A percentile compares a stretch with the other conserved stretches of the same genome.
These are phyloP conservation scores for Thereva unica DNA, from an alignment of 2,888 invertebrate genomes.

Conservation along the genomic window DNA sequence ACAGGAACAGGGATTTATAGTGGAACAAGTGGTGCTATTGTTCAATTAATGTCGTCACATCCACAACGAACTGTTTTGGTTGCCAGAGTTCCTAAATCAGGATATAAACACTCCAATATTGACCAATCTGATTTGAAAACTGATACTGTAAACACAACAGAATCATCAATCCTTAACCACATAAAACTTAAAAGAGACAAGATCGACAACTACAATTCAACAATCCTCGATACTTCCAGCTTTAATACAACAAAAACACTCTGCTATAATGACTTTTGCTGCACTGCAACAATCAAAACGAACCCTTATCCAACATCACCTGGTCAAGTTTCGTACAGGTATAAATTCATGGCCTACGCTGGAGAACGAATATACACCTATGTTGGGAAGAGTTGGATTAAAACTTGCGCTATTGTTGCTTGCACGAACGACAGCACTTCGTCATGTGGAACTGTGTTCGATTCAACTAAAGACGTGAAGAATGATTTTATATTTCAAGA, in stretches of 20 bases:
- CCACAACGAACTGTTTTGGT: constrained; percentile 49
- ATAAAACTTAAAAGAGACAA: constrained; percentile 18
- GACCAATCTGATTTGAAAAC: not conserved
- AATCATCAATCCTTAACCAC: not conserved
- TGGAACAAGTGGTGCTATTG: constrained; percentile 49
- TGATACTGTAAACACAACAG: not conserved
- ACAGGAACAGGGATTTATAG: constrained; percentile 70
- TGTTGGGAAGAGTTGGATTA: constrained; percentile 55
- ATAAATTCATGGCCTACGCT: constrained; percentile 20
- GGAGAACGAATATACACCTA: constrained; percentile 53
- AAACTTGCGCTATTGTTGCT: constrained; percentile 60
- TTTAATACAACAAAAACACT: constrained; percentile 39
- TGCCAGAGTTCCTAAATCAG: constrained; percentile 49
- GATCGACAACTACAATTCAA: constrained; percentile 35
- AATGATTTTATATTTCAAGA: constrained; percentile 48
- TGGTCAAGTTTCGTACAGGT: constrained; percentile 3
- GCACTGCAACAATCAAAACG: constrained; percentile 46
- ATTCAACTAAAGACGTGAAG: constrained; percentile 42
- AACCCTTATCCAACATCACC: no score
- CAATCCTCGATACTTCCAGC: constrained; percentile 11
- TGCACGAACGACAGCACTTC: constrained; percentile 54
- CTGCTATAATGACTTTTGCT: constrained; percentile 54
- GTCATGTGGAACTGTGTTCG: constrained; percentile 56
- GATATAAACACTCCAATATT: no score
- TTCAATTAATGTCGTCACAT: constrained; percentile 48